A percentile compares a stretch with the other conserved stretches of the same genome.
These are phyloP conservation scores for Pyrocoelia pectoralis DNA, from an alignment of 2,888 invertebrate species.

Conservation along the genomic window DNA sequence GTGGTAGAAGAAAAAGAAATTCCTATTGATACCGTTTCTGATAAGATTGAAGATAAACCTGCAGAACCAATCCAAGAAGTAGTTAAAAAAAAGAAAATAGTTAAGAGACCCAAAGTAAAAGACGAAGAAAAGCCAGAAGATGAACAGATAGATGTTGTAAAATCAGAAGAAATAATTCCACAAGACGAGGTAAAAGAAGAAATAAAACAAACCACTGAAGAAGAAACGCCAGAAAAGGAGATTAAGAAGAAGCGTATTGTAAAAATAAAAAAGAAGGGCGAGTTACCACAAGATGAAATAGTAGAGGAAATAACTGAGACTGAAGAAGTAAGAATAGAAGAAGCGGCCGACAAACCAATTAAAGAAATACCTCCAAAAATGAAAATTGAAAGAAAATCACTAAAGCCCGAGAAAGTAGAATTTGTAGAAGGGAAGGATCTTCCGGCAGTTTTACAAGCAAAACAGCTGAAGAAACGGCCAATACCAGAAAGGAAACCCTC, in stretches of 20 bases:
- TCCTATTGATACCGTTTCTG: slow-evolving; percentile 13
- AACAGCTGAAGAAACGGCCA: slow-evolving; percentile 70
- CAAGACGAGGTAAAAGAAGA: slow-evolving; percentile 2
- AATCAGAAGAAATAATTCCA: not conserved
- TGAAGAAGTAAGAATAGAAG: slow-evolving; percentile 46
- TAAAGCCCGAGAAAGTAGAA: slow-evolving; percentile 63
- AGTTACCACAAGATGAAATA: slow-evolving; percentile 33
- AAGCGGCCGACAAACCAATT: slow-evolving; percentile 46
- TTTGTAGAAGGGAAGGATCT: slow-evolving; percentile 64
- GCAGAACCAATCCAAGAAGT: not conserved
- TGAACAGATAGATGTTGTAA: not conserved
- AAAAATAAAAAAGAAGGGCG: not conserved
- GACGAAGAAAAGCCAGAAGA: slow-evolving; percentile 1
- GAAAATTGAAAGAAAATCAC: slow-evolving; percentile 36
- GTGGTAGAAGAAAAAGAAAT: slow-evolving; percentile 26
- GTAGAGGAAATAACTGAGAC: slow-evolving; percentile 48
- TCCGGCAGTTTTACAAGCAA: slow-evolving; percentile 66
- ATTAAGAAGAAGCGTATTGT: slow-evolving; percentile 6
- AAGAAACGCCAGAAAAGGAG: not conserved
- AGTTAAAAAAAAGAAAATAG: not conserved
- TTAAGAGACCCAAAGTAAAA: not conserved
- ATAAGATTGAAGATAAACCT: slow-evolving; percentile 20
- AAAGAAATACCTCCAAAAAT: slow-evolving; percentile 15
- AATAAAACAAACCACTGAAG: not conserved
- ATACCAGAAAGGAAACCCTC: slow-evolving; percentile 54